These are phyloP conservation scores for Sebastes matsubarae DNA, from an alignment of 2,797 vertebrate species.

Conservation along the genomic window DNA sequence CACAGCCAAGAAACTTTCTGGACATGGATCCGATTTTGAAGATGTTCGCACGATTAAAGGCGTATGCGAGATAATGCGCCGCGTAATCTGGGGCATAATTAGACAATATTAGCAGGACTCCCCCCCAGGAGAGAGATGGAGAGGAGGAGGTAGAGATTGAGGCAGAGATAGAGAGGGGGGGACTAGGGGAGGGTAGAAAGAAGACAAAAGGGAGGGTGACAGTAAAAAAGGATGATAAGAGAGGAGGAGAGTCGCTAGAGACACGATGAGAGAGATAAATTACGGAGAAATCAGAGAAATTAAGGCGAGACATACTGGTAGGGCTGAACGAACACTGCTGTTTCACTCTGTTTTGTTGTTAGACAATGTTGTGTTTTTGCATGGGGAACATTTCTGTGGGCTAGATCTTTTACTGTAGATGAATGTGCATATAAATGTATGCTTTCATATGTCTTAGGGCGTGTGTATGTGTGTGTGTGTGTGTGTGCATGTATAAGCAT, in stretches of 20 bases:
- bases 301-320: not conserved
- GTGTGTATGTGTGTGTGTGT: not conserved
- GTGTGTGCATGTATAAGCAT: not conserved
- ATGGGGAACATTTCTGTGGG: not conserved
- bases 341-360: not conserved
- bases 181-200: not conserved
- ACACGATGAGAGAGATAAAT: not conserved
- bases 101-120: slow-evolving; percentile 48
- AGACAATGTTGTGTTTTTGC: not conserved
- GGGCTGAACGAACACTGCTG: not conserved
- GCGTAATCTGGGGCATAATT: slow-evolving; percentile 54
- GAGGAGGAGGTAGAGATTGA: slow-evolving; percentile 18
- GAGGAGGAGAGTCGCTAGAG: not conserved
- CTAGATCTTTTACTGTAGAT: not conserved
- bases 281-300: not conserved
- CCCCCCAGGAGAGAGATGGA: slow-evolving; percentile 19
- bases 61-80: slow-evolving; percentile 15
- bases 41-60: slow-evolving; percentile 24
- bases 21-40: slow-evolving; percentile 20
- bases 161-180: slow-evolving; percentile 10
- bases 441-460: not conserved
- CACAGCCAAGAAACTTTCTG: slow-evolving; percentile 25
- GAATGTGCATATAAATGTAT: not conserved
- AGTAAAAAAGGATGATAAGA: not conserved
- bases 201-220: not conserved